A percentile compares a stretch with the other conserved stretches of the same genome.
Evolutionary conservation across 2,113 vertebrate species (phyloP).

Genomic region (Ammodytes dubius): DNA sequence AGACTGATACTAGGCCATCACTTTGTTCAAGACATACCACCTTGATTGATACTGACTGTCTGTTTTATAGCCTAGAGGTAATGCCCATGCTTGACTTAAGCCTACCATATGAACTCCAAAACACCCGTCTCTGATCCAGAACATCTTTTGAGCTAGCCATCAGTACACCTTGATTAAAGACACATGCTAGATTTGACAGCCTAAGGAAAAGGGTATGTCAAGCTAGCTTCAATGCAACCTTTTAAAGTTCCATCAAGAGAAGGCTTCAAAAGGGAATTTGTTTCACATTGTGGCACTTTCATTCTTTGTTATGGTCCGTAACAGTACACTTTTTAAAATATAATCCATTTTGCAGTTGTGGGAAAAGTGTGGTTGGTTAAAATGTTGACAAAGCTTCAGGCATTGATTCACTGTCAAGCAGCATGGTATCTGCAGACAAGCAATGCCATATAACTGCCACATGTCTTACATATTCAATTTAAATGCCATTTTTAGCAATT

Average conservation of each 20-base stretch:
- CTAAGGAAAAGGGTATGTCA: neutral
- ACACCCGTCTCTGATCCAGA: conserved; percentile 17
- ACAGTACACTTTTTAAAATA: neutral
- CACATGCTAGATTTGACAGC: neutral
- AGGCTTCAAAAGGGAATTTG: neutral
- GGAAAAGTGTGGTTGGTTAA: conserved; percentile 27
- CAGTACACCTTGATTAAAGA: conserved; percentile 40
- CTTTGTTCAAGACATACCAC: conserved; percentile 15
- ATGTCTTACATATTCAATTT: conserved; percentile 20
- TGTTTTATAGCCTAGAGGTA: conserved; percentile 37
- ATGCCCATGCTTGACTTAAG: conserved; percentile 8
- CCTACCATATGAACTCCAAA: conserved; percentile 16
- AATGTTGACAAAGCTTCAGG: conserved; percentile 25
- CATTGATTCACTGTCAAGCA: neutral
- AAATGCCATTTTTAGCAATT: neutral
- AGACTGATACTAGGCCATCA: conserved; percentile 20
- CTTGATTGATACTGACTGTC: conserved; percentile 55
- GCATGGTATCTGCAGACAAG: conserved; percentile 28
- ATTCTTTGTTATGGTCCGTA: neutral
- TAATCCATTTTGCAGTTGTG: neutral
- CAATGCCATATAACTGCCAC: conserved; percentile 3
- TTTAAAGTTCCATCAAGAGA: neutral
- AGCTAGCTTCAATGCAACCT: neutral
- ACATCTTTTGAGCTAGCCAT: conserved; percentile 31
- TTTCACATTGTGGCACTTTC: neutral